Evolutionary conservation across 2,113 vertebrate species (phyloP).

Genomic region (Azemiops feae): DNA sequence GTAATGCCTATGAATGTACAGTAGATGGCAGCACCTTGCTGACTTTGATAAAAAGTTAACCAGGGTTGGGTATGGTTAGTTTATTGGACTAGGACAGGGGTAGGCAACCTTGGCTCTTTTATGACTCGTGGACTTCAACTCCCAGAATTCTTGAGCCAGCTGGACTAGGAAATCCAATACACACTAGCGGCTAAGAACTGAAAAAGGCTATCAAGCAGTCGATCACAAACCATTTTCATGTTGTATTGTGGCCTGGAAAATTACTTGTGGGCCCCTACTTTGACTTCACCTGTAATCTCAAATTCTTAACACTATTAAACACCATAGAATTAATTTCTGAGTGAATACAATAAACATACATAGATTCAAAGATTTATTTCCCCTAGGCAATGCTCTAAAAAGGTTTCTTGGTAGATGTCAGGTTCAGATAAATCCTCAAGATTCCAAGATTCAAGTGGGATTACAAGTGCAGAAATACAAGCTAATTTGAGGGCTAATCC

Average conservation of each 20-base stretch:
- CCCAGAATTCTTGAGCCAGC: too few relatives aligned
- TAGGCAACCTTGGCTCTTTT: too few relatives aligned
- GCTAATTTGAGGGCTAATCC: too few relatives aligned
- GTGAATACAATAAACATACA: not conserved
- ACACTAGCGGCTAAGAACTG: not conserved
- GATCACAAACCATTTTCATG: not conserved
- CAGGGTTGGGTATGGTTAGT: not conserved
- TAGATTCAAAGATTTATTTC: not conserved
- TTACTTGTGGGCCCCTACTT: not conserved
- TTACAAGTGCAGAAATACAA: too few relatives aligned
- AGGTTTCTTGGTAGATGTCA: not conserved
- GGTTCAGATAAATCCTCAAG: not conserved
- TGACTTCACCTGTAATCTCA: not conserved
- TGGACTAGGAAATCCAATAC: not conserved
- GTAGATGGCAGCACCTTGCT: not conserved
- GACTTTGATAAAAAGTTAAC: not conserved
- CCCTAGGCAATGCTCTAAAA: not conserved
- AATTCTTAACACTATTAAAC: not conserved
- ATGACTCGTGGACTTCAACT: too few relatives aligned
- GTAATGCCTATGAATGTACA: not conserved
- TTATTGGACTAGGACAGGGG: not conserved
- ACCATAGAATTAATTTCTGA: not conserved
- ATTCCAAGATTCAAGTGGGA: not conserved
- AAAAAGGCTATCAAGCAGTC: not conserved
- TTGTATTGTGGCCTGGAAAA: not conserved